Base-by-base conservation (phyloP, 2,113 vertebrate genomes). In the Cathartes aura region DNA sequence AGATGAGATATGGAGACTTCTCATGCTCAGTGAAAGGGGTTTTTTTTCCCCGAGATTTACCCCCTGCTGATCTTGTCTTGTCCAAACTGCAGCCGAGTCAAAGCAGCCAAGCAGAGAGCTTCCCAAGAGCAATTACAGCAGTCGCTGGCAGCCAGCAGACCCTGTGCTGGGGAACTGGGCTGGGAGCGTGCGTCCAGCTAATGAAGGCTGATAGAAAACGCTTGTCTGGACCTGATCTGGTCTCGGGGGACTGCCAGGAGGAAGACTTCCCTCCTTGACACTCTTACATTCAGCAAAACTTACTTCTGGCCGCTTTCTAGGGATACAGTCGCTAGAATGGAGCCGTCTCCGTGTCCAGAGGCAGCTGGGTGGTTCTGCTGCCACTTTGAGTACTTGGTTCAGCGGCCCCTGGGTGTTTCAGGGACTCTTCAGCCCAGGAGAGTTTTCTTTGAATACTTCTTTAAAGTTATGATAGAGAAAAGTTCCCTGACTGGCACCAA, bases 311-410 rank as follows among this genome's bases (percentile, higher is more conserved):
- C 13, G 1, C 8, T 58, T 50, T 36, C 21, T 50, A 24, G 42
- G 24, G 58, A 12, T 4, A 2, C 17, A 0, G 3, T 23, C 3
- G 0, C 24, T 7, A 7, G 34, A 40, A 45, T 12, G 42, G 43
- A 21, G 18, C 47, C 24, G 32, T 26, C 4, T 34, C 38, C 4
- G 0, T 3, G 9, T 32, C 47, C 18, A 2, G 67, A 32, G 7
- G 9, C 8, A 19, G 34, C 34, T 23, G 62, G 17, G 56, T 52
- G 34, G 1, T 58, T 58, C 56, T 47, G 70, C 38, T 36, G 56
- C 34, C 5, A 0, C 66, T 45, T 9, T 0, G 32, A 16, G 40
- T 3, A 1, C 30, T 42, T 34, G 3, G 4, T 29, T 62, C 23
- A 2, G 29, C 3, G 3, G 7, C 62, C 43, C 8, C 23, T 4